phyloP scores from a whole-genome alignment of 2,888 invertebrate genomes.

The Epirrhoe alternata region DNA sequence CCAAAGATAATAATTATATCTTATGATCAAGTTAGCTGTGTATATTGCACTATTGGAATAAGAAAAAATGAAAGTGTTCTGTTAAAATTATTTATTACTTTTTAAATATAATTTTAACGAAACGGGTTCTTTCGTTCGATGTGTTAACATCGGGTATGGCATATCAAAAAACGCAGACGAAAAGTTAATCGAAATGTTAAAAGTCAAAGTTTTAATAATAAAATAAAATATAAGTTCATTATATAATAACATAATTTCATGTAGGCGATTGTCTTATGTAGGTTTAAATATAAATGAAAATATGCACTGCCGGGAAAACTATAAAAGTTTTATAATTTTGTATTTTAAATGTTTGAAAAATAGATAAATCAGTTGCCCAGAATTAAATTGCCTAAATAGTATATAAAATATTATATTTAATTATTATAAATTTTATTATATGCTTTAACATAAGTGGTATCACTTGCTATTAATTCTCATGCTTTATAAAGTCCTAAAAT shows the following conservation, averaged over 20 bases:
- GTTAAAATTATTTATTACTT: constrained; percentile 1
- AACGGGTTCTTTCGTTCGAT: constrained; percentile 11
- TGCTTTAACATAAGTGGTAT: constrained; percentile 32
- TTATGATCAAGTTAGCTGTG: constrained; percentile 20
- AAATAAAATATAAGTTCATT: not conserved
- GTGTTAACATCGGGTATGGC: constrained; percentile 20
- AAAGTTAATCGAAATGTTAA: not conserved
- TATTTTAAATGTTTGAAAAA: constrained; percentile 23
- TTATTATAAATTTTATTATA: constrained; percentile 35
- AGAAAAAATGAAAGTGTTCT: not conserved
- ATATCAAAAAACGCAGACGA: constrained; percentile 18
- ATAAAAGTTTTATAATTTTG: constrained; percentile 27
- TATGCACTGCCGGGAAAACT: constrained; percentile 37
- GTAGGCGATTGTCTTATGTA: constrained; percentile 8
- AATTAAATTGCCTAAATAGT: constrained; percentile 38
- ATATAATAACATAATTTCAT: constrained; percentile 3
- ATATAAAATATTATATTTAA: constrained; percentile 21
- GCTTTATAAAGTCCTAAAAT: constrained; percentile 31
- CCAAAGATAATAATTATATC: constrained; percentile 64
- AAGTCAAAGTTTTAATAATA: not conserved
- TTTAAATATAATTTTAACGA: not conserved
- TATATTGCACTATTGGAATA: constrained; percentile 16
- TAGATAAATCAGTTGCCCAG: constrained; percentile 19
- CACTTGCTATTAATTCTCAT: constrained; percentile 23
- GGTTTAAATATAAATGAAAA: constrained; percentile 16